phyloP scores from a whole-genome alignment of 2,113 vertebrate species.

The Myrmophylax atrothorax region DNA sequence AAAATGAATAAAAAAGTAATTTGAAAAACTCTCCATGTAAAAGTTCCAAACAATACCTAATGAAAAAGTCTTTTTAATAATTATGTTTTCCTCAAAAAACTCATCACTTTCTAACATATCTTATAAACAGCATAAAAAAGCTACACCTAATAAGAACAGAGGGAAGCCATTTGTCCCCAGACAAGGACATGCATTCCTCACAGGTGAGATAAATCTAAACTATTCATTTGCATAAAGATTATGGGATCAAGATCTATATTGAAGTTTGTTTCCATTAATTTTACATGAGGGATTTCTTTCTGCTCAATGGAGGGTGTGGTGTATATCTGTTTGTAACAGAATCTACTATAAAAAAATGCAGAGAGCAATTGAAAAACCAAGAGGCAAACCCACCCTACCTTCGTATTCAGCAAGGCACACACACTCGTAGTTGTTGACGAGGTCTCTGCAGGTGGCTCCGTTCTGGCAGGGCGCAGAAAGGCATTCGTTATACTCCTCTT shows the following conservation, averaged over 20 bases:
- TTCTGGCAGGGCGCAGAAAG: conserved; percentile 95
- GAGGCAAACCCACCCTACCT: conserved; percentile 72
- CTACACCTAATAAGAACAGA: background rate
- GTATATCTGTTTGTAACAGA: background rate
- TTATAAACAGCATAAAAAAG: background rate
- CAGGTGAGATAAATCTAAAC: background rate
- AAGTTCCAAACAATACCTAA: background rate
- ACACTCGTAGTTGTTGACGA: conserved; percentile 89
- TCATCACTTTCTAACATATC: background rate
- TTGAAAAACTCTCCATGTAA: background rate
- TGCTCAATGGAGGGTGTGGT: background rate
- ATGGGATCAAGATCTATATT: background rate
- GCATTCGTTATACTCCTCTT: conserved; percentile 96
- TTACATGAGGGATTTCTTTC: background rate
- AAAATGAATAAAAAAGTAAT: background rate
- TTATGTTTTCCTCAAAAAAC: background rate
- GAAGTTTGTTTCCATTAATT: background rate
- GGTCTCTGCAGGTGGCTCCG: conserved; percentile 90
- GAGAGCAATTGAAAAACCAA: background rate
- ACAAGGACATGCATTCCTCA: background rate
- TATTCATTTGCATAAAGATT: background rate
- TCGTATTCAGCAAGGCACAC: conserved; percentile 89
- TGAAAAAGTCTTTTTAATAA: background rate
- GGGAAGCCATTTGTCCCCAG: background rate
- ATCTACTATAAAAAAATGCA: background rate